Percentiles rank a stretch among this genome's conserved stretches.
Conservation (phyloP, 2,113 vertebrate species). For the Alces alces region DNA sequence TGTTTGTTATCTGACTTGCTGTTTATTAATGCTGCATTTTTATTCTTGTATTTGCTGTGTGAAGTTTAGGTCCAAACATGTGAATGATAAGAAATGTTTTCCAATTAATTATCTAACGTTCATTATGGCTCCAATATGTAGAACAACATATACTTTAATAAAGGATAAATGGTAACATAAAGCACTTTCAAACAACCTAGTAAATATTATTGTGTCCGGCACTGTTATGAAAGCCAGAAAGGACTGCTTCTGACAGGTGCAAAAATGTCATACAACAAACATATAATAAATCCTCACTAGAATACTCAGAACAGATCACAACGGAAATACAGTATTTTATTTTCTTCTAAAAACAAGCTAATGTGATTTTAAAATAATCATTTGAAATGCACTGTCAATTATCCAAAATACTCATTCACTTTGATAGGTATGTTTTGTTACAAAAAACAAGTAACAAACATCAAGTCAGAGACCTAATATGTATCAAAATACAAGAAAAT, state of each 20-base stretch:
- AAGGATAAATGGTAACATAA: neutral
- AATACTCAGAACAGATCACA: neutral
- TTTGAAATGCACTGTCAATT: neutral
- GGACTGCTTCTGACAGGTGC: neutral
- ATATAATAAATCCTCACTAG: neutral
- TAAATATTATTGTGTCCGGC: neutral
- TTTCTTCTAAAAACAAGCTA: constrained; percentile 15
- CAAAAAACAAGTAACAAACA: constrained; percentile 1
- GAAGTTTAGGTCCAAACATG: neutral
- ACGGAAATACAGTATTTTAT: neutral
- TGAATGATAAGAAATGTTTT: neutral
- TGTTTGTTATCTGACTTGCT: neutral
- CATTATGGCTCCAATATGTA: neutral
- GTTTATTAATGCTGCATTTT: constrained; percentile 2
- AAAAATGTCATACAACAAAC: neutral
- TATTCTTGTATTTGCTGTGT: neutral
- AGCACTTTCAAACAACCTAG: neutral
- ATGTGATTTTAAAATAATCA: neutral
- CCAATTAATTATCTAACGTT: neutral
- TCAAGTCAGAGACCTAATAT: neutral
- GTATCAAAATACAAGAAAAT: constrained; percentile 1
- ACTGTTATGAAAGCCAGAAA: neutral
- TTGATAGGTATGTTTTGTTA: neutral
- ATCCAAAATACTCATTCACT: constrained; percentile 12
- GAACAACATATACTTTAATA: neutral